phyloP scores from a whole-genome alignment of 2,113 vertebrate genomes.

The Perccottus glenii region DNA sequence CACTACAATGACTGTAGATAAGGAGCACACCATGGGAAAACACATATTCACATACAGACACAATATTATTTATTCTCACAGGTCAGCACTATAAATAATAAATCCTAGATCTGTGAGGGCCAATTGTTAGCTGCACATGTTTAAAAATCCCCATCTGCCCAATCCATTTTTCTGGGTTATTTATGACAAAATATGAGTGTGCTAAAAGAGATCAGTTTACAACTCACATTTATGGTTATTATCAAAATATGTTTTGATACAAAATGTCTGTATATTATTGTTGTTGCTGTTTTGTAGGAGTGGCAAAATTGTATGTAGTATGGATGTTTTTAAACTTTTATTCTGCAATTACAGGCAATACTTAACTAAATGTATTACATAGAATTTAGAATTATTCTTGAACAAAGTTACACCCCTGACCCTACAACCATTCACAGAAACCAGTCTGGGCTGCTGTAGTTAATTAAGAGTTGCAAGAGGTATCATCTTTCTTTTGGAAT shows the following conservation, averaged over 20 bases:
- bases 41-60: constrained; percentile 41
- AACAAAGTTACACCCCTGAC: too few species aligned
- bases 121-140: constrained; percentile 28
- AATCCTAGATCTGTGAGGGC: constrained; percentile 27
- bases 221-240: not conserved
- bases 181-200: constrained; percentile 4
- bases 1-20: constrained; percentile 55
- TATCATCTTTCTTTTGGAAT: not conserved
- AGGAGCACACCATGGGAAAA: constrained; percentile 50
- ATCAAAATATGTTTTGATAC: too few species aligned
- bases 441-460: too few species aligned
- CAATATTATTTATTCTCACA: constrained; percentile 50
- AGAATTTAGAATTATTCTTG: not conserved
- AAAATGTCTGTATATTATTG: too few species aligned
- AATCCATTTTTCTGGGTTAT: constrained; percentile 17
- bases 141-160: constrained; percentile 28
- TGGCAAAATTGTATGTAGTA: too few species aligned
- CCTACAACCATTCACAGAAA: too few species aligned
- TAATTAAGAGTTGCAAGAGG: too few species aligned
- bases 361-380: too few species aligned
- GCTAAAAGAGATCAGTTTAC: constrained; percentile 4
- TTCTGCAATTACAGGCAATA: too few species aligned
- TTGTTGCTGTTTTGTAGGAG: too few species aligned
- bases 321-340: too few species aligned
- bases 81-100: constrained; percentile 46